Base-by-base conservation (phyloP, 2,888 invertebrate genomes). In the Teinopalpus imperialis region DNA sequence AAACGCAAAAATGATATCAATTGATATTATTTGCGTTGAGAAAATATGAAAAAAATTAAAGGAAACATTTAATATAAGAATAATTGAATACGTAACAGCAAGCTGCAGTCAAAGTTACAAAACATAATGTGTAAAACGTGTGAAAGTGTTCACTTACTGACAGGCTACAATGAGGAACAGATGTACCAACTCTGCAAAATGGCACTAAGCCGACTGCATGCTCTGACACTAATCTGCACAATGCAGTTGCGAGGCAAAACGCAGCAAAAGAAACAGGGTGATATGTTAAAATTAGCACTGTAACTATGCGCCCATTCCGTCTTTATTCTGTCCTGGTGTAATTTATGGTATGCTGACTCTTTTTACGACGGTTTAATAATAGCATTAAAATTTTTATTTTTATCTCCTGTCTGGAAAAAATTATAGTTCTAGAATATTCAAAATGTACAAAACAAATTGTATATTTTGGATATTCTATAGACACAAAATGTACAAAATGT, bases 211-310 rank as follows among this genome's bases (percentile, higher is more conserved):
- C 12, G 47, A 24, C 44, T 35, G 26, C 53, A 31, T 51, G 43
- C 29, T 39, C 39, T 39, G 50, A 42, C 30, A 51, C 51, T 53
- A 52, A 57, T 46, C 51, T 47, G 26, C 27, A 20, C 29, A 35
- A 30, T 45, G 43, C 41, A 48, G 42, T 48, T 42, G 44, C 47
- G 43, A 48, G 40, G 49, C 52, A 55, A 57, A 57, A 16, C 12
- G 20, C 21, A 39, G 4, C 14, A 26, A 24, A 20, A 18, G 12
- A 7, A 10, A 31, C 10, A n/a, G 18, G 13, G 20, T 26, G 9
- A 7, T n/a, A 26, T 23, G 44, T 27, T 39, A 45, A 45, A 39
- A 39, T 45, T 45, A 45, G 32, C 39, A 32, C 10, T 16, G 29
- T 14, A 30, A 9, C 26, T 26, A 10, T 12, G 20, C 6, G 20